Conservation (phyloP, 2,797 vertebrate species). For the Limosa lapponica region DNA sequence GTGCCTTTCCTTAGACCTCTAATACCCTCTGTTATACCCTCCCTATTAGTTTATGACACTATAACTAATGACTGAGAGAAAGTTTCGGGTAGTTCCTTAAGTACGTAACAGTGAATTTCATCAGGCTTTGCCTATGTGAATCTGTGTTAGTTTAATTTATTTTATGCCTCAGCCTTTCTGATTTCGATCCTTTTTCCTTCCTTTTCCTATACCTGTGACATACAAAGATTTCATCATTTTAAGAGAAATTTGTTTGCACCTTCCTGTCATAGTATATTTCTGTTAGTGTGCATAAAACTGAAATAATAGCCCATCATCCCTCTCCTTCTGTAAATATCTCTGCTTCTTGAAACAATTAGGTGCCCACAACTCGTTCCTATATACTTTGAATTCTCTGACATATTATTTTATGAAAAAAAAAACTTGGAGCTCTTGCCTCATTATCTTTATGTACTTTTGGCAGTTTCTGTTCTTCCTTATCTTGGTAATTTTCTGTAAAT, state of each 20-base stretch:
- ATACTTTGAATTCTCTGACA: background rate
- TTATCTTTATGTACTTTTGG: slow-evolving; percentile 5
- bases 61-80: background rate
- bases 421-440: background rate
- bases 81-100: background rate
- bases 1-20: background rate
- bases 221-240: background rate
- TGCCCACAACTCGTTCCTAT: background rate
- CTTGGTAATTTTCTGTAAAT: background rate
- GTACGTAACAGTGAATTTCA: background rate
- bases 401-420: background rate
- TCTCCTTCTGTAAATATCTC: background rate
- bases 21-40: background rate
- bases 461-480: background rate
- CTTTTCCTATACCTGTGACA: background rate
- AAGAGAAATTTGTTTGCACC: background rate
- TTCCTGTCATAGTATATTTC: background rate
- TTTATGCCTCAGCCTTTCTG: background rate
- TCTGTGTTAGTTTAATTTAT: background rate
- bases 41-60: background rate
- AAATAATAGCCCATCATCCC: background rate
- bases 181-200: background rate
- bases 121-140: background rate
- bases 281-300: background rate
- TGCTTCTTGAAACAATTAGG: background rate